phyloP scores from a whole-genome alignment of 2,888 invertebrate genomes.

The Odontomyia ornata region DNA sequence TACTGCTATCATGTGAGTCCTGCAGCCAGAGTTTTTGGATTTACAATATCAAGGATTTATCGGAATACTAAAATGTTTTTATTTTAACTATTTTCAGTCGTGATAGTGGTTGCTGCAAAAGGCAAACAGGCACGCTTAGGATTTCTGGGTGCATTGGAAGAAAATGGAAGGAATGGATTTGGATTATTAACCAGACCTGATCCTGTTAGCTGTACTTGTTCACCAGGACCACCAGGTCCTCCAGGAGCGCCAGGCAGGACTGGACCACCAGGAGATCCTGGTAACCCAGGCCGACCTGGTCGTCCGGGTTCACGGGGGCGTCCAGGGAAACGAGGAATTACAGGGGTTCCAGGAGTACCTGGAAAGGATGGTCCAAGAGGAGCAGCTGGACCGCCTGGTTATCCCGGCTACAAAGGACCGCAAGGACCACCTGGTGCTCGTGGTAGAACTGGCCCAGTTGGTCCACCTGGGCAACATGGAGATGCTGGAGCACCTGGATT shows the following conservation, averaged over 20 bases:
- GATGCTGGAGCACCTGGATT: slow-evolving; percentile 10
- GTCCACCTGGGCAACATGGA: slow-evolving; percentile 18
- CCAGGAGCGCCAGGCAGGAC: neutral
- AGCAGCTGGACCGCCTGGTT: slow-evolving; percentile 19
- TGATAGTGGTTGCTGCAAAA: slow-evolving; percentile 32
- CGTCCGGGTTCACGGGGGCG: slow-evolving; percentile 15
- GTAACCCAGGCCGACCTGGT: slow-evolving; percentile 21
- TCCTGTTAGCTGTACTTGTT: neutral
- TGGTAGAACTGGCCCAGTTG: slow-evolving; percentile 14
- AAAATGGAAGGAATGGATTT: slow-evolving; percentile 4
- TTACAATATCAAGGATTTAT: neutral
- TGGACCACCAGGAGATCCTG: slow-evolving; percentile 7
- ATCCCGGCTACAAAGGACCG: slow-evolving; percentile 35
- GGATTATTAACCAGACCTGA: neutral
- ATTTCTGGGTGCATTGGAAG: neutral
- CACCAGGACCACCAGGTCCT: slow-evolving; percentile 33
- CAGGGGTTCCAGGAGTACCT: slow-evolving; percentile 38
- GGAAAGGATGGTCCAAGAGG: slow-evolving; percentile 41
- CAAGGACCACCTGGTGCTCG: slow-evolving; percentile 42
- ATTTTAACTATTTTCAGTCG: slow-evolving; percentile 1
- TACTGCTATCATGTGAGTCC: slow-evolving; percentile 40
- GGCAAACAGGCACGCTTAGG: slow-evolving; percentile 13
- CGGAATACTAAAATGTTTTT: neutral
- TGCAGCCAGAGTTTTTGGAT: neutral
- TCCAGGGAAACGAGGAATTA: slow-evolving; percentile 15